phyloP scores from a whole-genome alignment of 2,797 vertebrate genomes.

The Sarcophilus harrisii region DNA sequence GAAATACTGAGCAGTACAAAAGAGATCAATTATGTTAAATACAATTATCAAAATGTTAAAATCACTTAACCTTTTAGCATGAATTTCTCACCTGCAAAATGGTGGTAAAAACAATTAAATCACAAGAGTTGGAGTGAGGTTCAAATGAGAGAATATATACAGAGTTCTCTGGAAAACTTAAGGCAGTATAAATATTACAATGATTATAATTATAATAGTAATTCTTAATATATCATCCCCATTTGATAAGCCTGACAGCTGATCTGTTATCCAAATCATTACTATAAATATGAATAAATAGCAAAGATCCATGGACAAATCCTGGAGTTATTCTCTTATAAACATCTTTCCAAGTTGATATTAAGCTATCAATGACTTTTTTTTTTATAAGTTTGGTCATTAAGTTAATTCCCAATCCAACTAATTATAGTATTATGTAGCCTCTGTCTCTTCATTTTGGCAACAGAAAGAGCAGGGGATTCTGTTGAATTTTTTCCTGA shows the following conservation, averaged over 20 bases:
- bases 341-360: neutral
- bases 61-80: neutral
- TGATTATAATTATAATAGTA: neutral
- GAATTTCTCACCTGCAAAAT: neutral
- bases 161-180: neutral
- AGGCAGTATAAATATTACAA: neutral
- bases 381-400: neutral
- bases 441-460: neutral
- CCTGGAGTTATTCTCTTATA: neutral
- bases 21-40: neutral
- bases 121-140: neutral
- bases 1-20: neutral
- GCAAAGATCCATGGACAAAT: neutral
- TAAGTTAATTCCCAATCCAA: neutral
- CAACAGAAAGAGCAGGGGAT: neutral
- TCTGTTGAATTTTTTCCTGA: neutral
- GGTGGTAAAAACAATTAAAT: neutral
- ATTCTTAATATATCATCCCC: neutral
- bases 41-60: neutral
- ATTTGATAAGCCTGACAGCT: no score
- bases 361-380: neutral
- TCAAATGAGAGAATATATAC: neutral
- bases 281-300: neutral
- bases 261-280: neutral
- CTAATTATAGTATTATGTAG: neutral